These are phyloP conservation scores for Apotomis turbidana DNA, from an alignment of 2,888 invertebrate genomes.

Conservation along the genomic window DNA sequence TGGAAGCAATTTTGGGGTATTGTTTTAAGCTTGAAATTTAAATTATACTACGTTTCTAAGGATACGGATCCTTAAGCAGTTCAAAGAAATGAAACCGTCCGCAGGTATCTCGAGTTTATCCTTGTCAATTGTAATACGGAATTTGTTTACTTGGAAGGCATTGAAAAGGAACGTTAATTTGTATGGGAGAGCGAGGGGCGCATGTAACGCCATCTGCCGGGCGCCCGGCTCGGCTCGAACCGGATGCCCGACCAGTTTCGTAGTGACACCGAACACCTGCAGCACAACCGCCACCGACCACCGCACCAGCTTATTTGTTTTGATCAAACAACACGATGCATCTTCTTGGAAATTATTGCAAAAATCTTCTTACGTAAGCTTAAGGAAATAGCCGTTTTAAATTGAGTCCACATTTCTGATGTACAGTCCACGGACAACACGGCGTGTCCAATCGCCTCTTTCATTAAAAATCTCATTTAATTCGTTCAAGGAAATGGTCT, in stretches of 20 bases:
- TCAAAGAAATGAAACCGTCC: no score
- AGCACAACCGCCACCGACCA: slow-evolving; percentile 45
- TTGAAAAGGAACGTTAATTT: slow-evolving; percentile 35
- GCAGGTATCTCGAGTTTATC: no score
- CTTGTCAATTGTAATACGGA: no score
- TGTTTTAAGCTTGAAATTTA: no score
- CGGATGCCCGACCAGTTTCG: slow-evolving; percentile 81
- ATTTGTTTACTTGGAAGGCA: slow-evolving; percentile 20
- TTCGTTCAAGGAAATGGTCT: slow-evolving; percentile 39
- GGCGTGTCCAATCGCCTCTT: slow-evolving; percentile 15
- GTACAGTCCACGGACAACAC: slow-evolving; percentile 3
- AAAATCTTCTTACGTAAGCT: not conserved
- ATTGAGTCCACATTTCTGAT: not conserved
- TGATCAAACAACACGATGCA: slow-evolving; percentile 41
- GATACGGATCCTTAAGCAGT: no score
- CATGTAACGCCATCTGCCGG: slow-evolving; percentile 74
- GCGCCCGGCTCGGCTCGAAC: slow-evolving; percentile 59
- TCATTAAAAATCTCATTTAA: slow-evolving; percentile 37
- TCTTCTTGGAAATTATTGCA: slow-evolving; percentile 28
- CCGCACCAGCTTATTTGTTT: slow-evolving; percentile 45
- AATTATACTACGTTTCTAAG: no score
- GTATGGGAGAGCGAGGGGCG: slow-evolving; percentile 44
- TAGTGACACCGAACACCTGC: slow-evolving; percentile 79
- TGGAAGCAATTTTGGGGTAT: no score
- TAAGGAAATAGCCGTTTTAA: not conserved